A percentile compares a stretch with the other conserved stretches of the same genome.
These are phyloP conservation scores for Polyodon spathula DNA, from an alignment of 2,113 vertebrate species.

Conservation along the genomic window DNA sequence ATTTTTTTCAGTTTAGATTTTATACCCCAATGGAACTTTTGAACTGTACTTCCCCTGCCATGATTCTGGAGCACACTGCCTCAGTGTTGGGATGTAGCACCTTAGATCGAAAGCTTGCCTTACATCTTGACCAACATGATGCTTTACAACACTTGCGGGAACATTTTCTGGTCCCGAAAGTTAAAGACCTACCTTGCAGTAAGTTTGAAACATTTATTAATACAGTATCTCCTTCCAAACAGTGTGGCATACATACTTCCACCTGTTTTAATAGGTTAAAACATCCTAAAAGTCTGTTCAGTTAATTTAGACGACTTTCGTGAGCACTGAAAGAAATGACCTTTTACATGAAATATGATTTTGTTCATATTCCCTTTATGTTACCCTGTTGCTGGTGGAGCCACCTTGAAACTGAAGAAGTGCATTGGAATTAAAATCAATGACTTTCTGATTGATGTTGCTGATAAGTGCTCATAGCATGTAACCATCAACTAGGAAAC, in stretches of 20 bases:
- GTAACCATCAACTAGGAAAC: too few relatives aligned
- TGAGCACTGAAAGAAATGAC: too few relatives aligned
- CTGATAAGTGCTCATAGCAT: too few relatives aligned
- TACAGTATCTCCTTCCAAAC: not conserved
- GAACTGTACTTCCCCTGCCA: conserved; percentile 29
- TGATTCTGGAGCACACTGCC: conserved; percentile 46
- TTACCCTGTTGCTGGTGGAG: too few relatives aligned
- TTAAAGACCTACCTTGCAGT: conserved; percentile 72
- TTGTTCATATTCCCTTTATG: too few relatives aligned
- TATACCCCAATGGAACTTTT: conserved; percentile 52
- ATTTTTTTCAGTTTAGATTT: too few relatives aligned
- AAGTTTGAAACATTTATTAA: conserved; percentile 35
- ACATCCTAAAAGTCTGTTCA: too few relatives aligned
- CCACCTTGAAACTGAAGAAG: too few relatives aligned
- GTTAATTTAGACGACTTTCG: too few relatives aligned
- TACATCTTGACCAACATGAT: conserved; percentile 67
- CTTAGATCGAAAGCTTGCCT: conserved; percentile 56
- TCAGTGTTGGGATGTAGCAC: conserved; percentile 54
- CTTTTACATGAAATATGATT: too few relatives aligned
- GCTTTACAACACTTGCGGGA: conserved; percentile 59
- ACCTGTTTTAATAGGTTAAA: not conserved
- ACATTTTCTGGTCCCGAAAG: conserved; percentile 70
- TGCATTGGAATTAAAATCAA: too few relatives aligned
- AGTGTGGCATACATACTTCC: not conserved
- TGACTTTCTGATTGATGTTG: too few relatives aligned